These are phyloP conservation scores for Hyles euphorbiae DNA, from an alignment of 1,140 invertebrate genomes.

Conservation along the genomic window DNA sequence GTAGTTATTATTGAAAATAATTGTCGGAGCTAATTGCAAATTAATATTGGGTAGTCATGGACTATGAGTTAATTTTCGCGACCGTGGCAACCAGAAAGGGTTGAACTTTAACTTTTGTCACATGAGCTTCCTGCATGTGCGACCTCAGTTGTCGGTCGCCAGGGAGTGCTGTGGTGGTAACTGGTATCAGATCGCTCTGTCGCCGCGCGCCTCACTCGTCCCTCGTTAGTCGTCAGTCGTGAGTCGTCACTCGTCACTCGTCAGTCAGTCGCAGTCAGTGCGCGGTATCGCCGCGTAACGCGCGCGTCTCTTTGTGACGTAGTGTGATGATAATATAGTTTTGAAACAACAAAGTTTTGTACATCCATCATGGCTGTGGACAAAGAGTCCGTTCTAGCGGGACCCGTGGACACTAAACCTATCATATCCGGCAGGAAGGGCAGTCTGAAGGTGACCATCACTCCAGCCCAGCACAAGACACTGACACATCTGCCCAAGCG, in stretches of 20 bases:
- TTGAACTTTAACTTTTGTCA: background rate
- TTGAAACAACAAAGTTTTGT: conserved; percentile 25
- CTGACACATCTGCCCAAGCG: conserved; percentile 89
- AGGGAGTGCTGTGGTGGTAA: background rate
- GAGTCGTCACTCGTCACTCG: conserved; percentile 6
- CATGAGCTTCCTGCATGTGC: background rate
- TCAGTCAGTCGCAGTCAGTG: conserved; percentile 4
- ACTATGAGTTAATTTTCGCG: too few species aligned
- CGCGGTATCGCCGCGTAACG: conserved; percentile 16
- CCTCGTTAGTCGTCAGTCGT: conserved; percentile 9
- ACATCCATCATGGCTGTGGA: conserved; percentile 59
- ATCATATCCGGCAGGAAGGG: conserved; percentile 73
- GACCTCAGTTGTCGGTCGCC: background rate
- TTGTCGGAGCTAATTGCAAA: too few species aligned
- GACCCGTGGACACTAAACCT: conserved; percentile 54
- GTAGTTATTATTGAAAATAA: too few species aligned
- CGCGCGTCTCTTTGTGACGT: conserved; percentile 54
- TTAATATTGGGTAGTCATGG: too few species aligned
- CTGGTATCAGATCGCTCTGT: background rate
- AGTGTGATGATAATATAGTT: conserved; percentile 30
- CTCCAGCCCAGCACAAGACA: conserved; percentile 83
- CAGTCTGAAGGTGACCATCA: conserved; percentile 79
- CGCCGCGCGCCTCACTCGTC: background rate
- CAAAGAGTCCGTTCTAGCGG: conserved; percentile 42
- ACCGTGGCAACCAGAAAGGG: too few species aligned